phyloP scores from a whole-genome alignment of 2,797 vertebrate species.

The Champsocephalus esox region DNA sequence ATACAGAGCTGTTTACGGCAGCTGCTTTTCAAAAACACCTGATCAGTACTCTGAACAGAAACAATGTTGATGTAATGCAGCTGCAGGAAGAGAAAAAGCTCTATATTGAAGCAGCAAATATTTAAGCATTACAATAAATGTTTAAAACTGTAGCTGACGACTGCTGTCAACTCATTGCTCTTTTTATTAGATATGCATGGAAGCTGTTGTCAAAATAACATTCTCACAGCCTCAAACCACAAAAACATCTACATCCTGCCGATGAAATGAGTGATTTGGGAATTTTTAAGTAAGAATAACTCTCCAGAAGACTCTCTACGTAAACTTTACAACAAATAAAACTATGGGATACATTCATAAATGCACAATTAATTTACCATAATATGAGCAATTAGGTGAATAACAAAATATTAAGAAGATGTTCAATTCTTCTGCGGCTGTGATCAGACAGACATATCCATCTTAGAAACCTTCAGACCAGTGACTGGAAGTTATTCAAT shows the following conservation, averaged over 20 bases:
- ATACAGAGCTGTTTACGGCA: neutral
- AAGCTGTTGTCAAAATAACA: neutral
- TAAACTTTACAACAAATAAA: neutral
- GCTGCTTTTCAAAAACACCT: neutral
- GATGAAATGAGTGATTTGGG: neutral
- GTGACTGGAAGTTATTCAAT: neutral
- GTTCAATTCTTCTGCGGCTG: neutral
- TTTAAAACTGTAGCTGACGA: constrained; percentile 7
- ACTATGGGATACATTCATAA: neutral
- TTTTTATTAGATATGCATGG: neutral
- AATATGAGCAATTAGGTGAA: neutral
- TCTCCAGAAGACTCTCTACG: neutral
- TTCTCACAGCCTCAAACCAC: constrained; percentile 15
- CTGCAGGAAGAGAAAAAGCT: constrained; percentile 13
- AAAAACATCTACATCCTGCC: neutral
- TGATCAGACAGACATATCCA: neutral
- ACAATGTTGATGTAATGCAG: constrained; percentile 1
- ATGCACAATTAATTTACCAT: neutral
- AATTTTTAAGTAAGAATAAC: neutral
- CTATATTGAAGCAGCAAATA: neutral
- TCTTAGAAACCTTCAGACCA: neutral
- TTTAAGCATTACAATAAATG: constrained; percentile 7
- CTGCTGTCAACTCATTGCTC: neutral
- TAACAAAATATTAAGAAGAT: neutral
- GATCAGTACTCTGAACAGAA: neutral